Evolutionary conservation across 2,797 vertebrate species (phyloP).

Genomic region (Sebastes alutus): DNA sequence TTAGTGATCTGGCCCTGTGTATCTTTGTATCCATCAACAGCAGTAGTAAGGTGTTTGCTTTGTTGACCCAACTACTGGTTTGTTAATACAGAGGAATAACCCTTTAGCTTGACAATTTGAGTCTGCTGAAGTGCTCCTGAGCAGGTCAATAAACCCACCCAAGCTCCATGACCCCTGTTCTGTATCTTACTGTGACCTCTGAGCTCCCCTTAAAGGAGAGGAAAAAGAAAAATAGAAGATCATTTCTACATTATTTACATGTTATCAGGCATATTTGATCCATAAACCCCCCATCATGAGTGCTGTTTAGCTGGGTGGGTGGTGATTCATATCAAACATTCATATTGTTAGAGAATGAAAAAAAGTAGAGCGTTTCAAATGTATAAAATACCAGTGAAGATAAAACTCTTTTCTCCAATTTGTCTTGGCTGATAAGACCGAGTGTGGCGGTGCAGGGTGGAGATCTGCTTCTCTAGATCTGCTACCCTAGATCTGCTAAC

Average conservation of each 20-base stretch:
- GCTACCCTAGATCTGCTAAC: background rate
- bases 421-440: conserved; percentile 33
- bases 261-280: background rate
- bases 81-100: too few relatives aligned
- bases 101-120: too few relatives aligned
- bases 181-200: background rate
- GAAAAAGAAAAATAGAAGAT: background rate
- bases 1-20: background rate
- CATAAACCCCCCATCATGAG: background rate
- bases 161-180: background rate
- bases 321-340: conserved; percentile 23
- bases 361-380: conserved; percentile 35
- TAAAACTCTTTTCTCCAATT: conserved; percentile 41
- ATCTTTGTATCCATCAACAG: too few relatives aligned
- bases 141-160: background rate
- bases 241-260: background rate
- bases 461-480: conserved; percentile 8
- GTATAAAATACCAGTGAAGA: conserved; percentile 21
- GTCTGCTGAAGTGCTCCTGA: background rate
- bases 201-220: background rate
- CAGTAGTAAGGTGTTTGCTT: too few relatives aligned
- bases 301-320: background rate
- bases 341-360: conserved; percentile 13
- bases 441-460: background rate
- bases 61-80: too few relatives aligned